Conservation (phyloP, 2,888 invertebrate genomes). For the Galeruca laticollis region DNA sequence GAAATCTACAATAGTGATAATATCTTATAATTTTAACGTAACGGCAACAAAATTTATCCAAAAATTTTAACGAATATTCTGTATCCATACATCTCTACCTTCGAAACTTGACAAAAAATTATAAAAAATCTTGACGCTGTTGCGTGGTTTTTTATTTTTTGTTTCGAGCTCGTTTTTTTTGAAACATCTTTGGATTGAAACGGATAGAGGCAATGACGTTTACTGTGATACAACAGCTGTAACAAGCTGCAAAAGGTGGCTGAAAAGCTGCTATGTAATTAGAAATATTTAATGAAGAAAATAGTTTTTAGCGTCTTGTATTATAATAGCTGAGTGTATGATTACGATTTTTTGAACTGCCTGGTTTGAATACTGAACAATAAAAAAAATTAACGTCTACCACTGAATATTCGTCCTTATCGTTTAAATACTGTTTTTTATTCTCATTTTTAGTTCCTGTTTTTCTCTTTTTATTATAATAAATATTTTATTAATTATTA, state of each 20-base stretch:
- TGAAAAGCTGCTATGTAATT: slow-evolving; percentile 59
- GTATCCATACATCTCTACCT: not conserved
- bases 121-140: slow-evolving; percentile 12
- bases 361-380: too few relatives aligned
- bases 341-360: slow-evolving; percentile 41
- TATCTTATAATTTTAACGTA: too few relatives aligned
- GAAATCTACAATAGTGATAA: too few relatives aligned
- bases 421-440: too few relatives aligned
- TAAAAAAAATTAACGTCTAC: too few relatives aligned
- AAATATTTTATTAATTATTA: too few relatives aligned
- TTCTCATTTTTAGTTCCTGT: too few relatives aligned
- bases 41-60: too few relatives aligned
- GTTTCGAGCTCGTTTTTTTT: slow-evolving; percentile 4
- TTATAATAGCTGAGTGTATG: slow-evolving; percentile 62
- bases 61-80: too few relatives aligned
- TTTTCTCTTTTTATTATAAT: too few relatives aligned
- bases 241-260: slow-evolving; percentile 62
- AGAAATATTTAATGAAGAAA: slow-evolving; percentile 52
- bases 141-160: not conserved
- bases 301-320: slow-evolving; percentile 53
- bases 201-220: slow-evolving; percentile 67
- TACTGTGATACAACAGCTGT: slow-evolving; percentile 68
- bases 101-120: not conserved
- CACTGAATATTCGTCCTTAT: too few relatives aligned
- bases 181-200: slow-evolving; percentile 48